Percentiles rank a stretch among this genome's conserved stretches.
These are phyloP conservation scores for Rotaria macrura DNA, from an alignment of 2,888 invertebrate species.

Conservation along the genomic window DNA sequence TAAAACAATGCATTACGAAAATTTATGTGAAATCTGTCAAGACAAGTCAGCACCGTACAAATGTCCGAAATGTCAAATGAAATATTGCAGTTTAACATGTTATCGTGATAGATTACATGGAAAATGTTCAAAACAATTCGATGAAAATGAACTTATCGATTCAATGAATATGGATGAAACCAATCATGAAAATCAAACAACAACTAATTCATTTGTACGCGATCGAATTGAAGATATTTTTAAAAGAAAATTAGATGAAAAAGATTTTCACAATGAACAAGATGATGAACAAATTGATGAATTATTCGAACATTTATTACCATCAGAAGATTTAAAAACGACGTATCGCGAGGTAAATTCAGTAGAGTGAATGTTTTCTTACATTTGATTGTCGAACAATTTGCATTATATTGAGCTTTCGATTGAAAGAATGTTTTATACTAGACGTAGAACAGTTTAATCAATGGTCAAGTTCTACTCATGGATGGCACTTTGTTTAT, in stretches of 20 bases:
- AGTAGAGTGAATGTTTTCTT: no score
- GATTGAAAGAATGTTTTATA: no score
- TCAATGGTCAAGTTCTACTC: no score
- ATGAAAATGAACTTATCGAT: background rate
- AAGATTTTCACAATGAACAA: background rate
- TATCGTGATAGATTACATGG: background rate
- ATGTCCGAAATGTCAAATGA: background rate
- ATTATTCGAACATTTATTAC: background rate
- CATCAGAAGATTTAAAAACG: background rate
- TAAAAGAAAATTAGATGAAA: background rate
- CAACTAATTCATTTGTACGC: background rate
- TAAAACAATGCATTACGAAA: background rate
- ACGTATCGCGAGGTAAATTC: background rate
- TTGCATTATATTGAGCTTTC: no score
- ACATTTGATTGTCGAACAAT: no score
- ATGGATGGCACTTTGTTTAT: no score
- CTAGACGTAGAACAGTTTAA: no score
- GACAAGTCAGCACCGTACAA: background rate
- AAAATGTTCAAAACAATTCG: background rate
- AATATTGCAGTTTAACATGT: background rate
- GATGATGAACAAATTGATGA: background rate
- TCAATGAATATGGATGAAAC: background rate
- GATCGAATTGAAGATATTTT: background rate
- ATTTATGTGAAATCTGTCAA: background rate
- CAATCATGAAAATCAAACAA: background rate